Percentiles rank a stretch among this genome's conserved stretches.
phyloP scores from a whole-genome alignment of 1,140 invertebrate species.

The silkworm (Bombyx mori) region ASM3026992v2 NC_085117.1:2363001-2363500 shows the following conservation, averaged over 20 bases:
- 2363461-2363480: conserved; percentile 37
- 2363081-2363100: conserved; percentile 26
- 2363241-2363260: conserved; percentile 43
- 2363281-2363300: conserved; percentile 33
- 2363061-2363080: background rate
- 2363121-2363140: conserved; percentile 31
- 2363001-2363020: no score
- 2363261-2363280: conserved; percentile 30
- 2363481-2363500: conserved; percentile 39
- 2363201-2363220: conserved; percentile 31
- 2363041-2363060: background rate
- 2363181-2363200: conserved; percentile 22
- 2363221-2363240: conserved; percentile 26
- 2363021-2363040: no score
- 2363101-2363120: conserved; percentile 35
- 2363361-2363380: conserved; percentile 29
- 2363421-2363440: conserved; percentile 33
- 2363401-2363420: conserved; percentile 36
- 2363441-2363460: conserved; percentile 29
- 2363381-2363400: conserved; percentile 33
- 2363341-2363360: conserved; percentile 30
- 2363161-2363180: conserved; percentile 25
- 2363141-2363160: conserved; percentile 38
- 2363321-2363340: conserved; percentile 30
- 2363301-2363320: conserved; percentile 39